phyloP scores from a whole-genome alignment of 2,888 invertebrate genomes.

The Zaprionus obscuricornis region DNA sequence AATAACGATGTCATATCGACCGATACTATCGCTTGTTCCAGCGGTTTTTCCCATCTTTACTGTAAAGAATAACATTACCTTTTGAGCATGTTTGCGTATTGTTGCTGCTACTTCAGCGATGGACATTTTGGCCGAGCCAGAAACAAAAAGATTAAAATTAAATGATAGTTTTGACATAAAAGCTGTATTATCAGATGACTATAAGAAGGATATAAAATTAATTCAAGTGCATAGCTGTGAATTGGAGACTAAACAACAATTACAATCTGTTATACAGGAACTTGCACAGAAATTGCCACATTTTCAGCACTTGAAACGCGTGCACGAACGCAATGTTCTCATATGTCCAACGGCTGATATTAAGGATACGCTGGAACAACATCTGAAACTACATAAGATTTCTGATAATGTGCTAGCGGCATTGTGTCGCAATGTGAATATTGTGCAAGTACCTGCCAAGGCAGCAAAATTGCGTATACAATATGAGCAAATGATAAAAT shows the following conservation, averaged over 20 bases:
- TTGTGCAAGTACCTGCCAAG: conserved; percentile 85
- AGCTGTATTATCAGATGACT: conserved; percentile 86
- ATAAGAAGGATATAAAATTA: conserved; percentile 84
- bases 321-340: conserved; percentile 86
- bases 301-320: conserved; percentile 90
- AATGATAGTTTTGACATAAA: conserved; percentile 67
- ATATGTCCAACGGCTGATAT: conserved; percentile 84
- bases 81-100: too few relatives aligned
- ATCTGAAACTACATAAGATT: conserved; percentile 58
- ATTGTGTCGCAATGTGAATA: conserved; percentile 83
- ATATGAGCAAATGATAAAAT: conserved; percentile 85
- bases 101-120: conserved; percentile 28
- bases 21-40: too few relatives aligned
- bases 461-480: conserved; percentile 88
- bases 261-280: conserved; percentile 86
- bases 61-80: too few relatives aligned
- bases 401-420: conserved; percentile 48
- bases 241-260: conserved; percentile 86
- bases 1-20: too few relatives aligned
- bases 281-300: conserved; percentile 86
- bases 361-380: conserved; percentile 82
- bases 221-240: conserved; percentile 86
- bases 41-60: too few relatives aligned
- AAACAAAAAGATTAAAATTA: conserved; percentile 37
- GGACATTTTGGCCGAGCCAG: conserved; percentile 39